Evolutionary conservation across 2,888 invertebrate genomes (phyloP).

Genomic region (Bibio marci): DNA sequence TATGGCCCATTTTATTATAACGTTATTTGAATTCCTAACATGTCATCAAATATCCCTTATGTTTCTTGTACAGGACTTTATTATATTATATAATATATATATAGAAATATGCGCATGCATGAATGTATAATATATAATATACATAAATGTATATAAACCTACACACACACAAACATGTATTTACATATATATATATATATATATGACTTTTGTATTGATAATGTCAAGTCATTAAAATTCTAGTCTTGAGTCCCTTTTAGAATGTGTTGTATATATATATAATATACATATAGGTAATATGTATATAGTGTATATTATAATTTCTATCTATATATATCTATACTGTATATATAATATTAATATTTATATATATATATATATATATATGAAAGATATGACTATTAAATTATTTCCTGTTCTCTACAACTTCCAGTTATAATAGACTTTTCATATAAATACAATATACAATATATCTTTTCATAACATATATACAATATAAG

Average conservation of each 20-base stretch:
- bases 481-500: too few relatives aligned
- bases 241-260: constrained; percentile 1
- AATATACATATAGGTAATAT: not conserved
- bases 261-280: not conserved
- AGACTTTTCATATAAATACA: too few relatives aligned
- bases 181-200: too few relatives aligned
- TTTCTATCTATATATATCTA: not conserved
- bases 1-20: not conserved
- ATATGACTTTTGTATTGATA: constrained; percentile 1
- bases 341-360: not conserved
- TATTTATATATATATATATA: not conserved
- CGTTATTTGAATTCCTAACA: constrained; percentile 3
- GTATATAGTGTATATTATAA: not conserved
- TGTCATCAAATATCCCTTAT: constrained; percentile 1
- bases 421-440: too few relatives aligned
- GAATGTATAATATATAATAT: too few relatives aligned
- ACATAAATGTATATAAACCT: too few relatives aligned
- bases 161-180: too few relatives aligned
- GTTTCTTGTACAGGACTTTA: not conserved
- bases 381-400: not conserved
- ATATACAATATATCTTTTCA: too few relatives aligned
- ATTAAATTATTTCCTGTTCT: too few relatives aligned
- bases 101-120: too few relatives aligned
- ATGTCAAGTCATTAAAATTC: constrained; percentile 2
- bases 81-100: too few relatives aligned